Base-by-base conservation (phyloP, 2,888 invertebrate genomes). In the Athrips mouffetella region DNA sequence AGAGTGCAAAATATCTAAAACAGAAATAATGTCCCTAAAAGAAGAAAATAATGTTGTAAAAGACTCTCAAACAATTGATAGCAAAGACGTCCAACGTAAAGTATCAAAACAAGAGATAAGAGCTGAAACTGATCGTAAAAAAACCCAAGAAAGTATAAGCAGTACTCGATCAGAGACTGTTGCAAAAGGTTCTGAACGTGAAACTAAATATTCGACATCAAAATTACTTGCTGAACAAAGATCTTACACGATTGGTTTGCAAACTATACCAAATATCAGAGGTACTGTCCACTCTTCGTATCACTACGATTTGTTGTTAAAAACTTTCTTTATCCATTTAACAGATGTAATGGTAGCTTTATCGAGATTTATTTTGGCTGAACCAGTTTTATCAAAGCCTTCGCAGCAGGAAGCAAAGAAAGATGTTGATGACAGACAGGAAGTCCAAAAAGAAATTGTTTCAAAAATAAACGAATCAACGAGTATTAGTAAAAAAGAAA, bases 341-440 rank as follows among this genome's bases (percentile, higher is more conserved):
- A 87, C 89, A 1, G 86, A 87, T 56, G 80, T 89, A 0, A 87
- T 89, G 85, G 80, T 89, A 4, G 81, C 81, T 11, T 58, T 89
- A 42, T 83, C 85, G 1, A 76, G 80, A 54, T 81, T 79, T 57
- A 71, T 86, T 51, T 56, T 81, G 33, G 63, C 69, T 27, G 76
- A 82, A 52, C 79, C 80, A 21, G 57, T 66, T 0, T 63, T 76
- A 21, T 51, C 58, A 42, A 59, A 59, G 8, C 52, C 57, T 23
- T 8, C 21, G 6, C 18, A 35, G 16, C 8, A 29, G 27, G 30
- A 44, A 13, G 30, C 15, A 7, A 42, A 45, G 29, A 42, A 33
- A 8, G 11, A 15, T 4, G 7, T 8, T 7, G 13, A 13, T 13
- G 31, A 31, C 4, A 31, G 31, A 13, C 20, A 8, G 11, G 20